Percentiles rank a stretch among this genome's conserved stretches.
Evolutionary conservation across 1,140 invertebrate genomes (phyloP).

Genomic region (Sinonovacula constricta): DNA sequence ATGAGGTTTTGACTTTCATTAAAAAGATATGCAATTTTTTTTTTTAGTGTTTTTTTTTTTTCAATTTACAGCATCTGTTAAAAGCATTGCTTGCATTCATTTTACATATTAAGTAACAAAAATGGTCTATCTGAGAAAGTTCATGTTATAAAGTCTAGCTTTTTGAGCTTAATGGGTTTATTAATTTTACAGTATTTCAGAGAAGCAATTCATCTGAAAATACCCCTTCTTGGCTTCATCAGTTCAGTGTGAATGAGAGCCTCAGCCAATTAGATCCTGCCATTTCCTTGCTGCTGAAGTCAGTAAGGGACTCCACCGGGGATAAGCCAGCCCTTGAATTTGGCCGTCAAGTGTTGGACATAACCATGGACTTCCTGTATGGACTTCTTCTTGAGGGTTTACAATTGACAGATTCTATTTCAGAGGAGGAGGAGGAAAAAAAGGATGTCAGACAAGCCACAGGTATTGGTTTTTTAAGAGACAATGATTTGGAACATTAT

Average conservation of each 20-base stretch:
- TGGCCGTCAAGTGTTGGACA: slow-evolving; percentile 58
- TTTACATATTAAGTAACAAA: too few relatives aligned
- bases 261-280: slow-evolving; percentile 61
- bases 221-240: too few relatives aligned
- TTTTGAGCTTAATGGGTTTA: too few relatives aligned
- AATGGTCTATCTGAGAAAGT: too few relatives aligned
- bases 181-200: slow-evolving; percentile 57
- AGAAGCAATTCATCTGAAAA: slow-evolving; percentile 26
- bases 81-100: too few relatives aligned
- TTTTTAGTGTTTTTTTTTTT: too few relatives aligned
- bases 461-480: too few relatives aligned
- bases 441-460: slow-evolving; percentile 53
- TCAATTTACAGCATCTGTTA: too few relatives aligned
- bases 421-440: slow-evolving; percentile 34
- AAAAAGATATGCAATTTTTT: too few relatives aligned
- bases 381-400: slow-evolving; percentile 61
- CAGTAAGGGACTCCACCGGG: slow-evolving; percentile 49
- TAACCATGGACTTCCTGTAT: slow-evolving; percentile 68
- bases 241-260: slow-evolving; percentile 52
- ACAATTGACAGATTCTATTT: slow-evolving; percentile 26
- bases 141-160: too few relatives aligned
- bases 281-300: slow-evolving; percentile 56
- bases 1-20: too few relatives aligned
- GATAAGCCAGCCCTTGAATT: slow-evolving; percentile 64
- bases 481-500: too few relatives aligned